Base-by-base conservation (phyloP, 2,888 invertebrate genomes). In the Synergus japonicus region DNA sequence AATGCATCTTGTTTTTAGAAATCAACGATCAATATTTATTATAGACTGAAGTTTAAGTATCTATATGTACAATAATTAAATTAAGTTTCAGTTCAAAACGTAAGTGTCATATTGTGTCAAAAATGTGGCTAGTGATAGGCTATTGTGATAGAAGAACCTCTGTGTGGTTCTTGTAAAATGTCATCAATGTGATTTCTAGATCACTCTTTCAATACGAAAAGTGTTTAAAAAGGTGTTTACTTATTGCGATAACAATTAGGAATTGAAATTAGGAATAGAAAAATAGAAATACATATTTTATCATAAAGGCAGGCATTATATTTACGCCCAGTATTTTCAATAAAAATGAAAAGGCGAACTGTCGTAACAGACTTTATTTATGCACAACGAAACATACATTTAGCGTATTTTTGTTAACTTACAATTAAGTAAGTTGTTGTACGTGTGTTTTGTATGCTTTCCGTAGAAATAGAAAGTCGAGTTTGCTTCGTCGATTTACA, bases 351-450 rank as follows among this genome's bases (percentile, higher is more conserved):
- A 46, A 79, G n/a, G 44, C 73, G 1, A 79, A 65, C 18, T 86
- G 82, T 84, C 78, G 79, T 81, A 84, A 85, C 84, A 80, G 78
- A 86, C 79, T 88, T 89, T 88, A 88, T 87, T 88, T 83, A 83
- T 86, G 87, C 85, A 88, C 85, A 83, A 83, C 81, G 83, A 86
- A 86, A 87, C 85, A 82, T 87, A 88, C 86, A 89, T 84, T 79
- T 85, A 81, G 85, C 86, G 85, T 85, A 88, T 86, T 79, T 83
- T 86, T 85, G 83, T 85, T 87, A 84, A 78, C 82, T 84, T 80
- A 79, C 79, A 67, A 77, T 78, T 73, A 77, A 65, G 63, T 80
- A 60, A 84, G 78, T 84, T 79, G 83, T 49, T 86, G 87, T 89
- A 86, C 76, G 79, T 77, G 77, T 81, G 73, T 54, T 81, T 79